Percentiles rank a stretch among this genome's conserved stretches.
phyloP scores from a whole-genome alignment of 2,888 invertebrate species.

The Crematogaster levior region DNA sequence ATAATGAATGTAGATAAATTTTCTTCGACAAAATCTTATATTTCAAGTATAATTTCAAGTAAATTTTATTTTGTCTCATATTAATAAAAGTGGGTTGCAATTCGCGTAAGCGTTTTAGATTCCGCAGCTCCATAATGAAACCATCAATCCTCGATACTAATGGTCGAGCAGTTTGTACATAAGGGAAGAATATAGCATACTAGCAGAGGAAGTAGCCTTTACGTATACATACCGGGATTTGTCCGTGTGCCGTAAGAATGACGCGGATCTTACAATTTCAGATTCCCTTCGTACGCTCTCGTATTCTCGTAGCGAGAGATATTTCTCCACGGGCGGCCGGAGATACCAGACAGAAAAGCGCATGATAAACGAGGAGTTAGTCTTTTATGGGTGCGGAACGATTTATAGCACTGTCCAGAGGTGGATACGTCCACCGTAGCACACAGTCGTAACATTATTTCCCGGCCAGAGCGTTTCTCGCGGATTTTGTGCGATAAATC shows the following conservation, averaged over 20 bases:
- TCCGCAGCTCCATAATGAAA: constrained; percentile 13
- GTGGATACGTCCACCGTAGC: constrained; percentile 53
- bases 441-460: constrained; percentile 45
- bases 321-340: constrained; percentile 26
- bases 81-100: constrained; percentile 4
- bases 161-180: constrained; percentile 16
- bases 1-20: neutral
- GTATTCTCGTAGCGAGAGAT: constrained; percentile 35
- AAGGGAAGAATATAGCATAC: constrained; percentile 7
- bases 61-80: constrained; percentile 4
- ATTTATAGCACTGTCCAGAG: constrained; percentile 62
- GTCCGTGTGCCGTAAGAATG: constrained; percentile 45
- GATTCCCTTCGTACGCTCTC: constrained; percentile 30
- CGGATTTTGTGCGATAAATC: constrained; percentile 41
- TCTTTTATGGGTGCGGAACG: constrained; percentile 65
- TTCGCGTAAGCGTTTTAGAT: neutral
- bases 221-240: constrained; percentile 11
- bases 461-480: constrained; percentile 42
- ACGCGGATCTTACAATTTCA: constrained; percentile 49
- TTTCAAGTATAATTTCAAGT: neutral
- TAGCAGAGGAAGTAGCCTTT: neutral
- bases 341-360: constrained; percentile 57
- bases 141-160: constrained; percentile 24
- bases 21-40: neutral
- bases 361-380: constrained; percentile 70